Evolutionary conservation across 2,113 vertebrate genomes (phyloP).

Genomic region (Elgaria multicarinata): DNA sequence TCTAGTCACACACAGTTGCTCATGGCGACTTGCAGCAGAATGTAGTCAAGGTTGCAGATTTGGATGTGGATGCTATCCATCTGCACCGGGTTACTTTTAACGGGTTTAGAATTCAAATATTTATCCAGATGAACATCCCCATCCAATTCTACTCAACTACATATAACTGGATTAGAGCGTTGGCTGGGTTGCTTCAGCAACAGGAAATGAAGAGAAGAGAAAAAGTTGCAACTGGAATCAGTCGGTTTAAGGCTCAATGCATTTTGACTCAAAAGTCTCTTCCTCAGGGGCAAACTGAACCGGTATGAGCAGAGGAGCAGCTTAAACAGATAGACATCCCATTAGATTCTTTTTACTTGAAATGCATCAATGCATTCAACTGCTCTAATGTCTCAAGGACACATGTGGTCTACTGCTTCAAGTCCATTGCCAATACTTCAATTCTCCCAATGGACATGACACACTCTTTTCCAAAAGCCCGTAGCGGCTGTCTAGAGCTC

Average conservation of each 20-base stretch:
- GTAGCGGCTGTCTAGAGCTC: not conserved
- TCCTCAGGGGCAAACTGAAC: not conserved
- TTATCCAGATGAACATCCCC: not conserved
- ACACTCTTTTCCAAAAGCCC: not conserved
- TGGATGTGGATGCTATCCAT: not conserved
- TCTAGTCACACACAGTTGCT: not conserved
- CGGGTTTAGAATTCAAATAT: not conserved
- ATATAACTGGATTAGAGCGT: not conserved
- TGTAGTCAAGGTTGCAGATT: not conserved
- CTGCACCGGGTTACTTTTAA: not conserved
- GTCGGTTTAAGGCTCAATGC: not conserved
- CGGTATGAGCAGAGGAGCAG: not conserved
- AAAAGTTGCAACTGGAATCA: not conserved
- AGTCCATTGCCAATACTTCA: not conserved
- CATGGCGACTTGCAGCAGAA: not conserved
- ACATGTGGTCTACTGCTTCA: not conserved
- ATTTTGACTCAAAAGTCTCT: conserved; percentile 6
- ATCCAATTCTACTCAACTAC: not conserved
- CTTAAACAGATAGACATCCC: not conserved
- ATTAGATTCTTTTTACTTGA: conserved; percentile 8
- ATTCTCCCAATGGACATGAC: not conserved
- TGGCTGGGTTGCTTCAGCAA: not conserved
- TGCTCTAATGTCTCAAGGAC: not conserved
- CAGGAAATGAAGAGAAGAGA: not conserved
- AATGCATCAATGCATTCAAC: conserved; percentile 1